Evolutionary conservation across 2,113 vertebrate genomes (phyloP).

Genomic region (Otolemur garnettii): DNA sequence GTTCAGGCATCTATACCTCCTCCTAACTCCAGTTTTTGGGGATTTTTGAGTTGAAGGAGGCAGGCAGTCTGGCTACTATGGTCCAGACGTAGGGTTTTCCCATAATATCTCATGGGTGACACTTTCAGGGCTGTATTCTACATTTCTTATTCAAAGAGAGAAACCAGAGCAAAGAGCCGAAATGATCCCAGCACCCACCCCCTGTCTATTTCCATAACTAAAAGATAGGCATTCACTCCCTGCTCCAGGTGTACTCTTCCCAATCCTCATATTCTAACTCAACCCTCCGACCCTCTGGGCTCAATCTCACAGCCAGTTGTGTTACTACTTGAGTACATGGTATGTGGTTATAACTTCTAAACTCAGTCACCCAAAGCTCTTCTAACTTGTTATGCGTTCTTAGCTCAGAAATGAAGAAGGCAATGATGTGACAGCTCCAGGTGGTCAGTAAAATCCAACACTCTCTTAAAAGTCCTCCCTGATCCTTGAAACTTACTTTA

Average conservation of each 20-base stretch:
- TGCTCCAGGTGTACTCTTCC: neutral
- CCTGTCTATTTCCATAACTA: neutral
- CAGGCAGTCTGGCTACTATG: neutral
- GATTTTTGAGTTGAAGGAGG: neutral
- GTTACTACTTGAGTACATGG: neutral
- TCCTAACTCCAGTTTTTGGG: neutral
- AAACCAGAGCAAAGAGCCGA: neutral
- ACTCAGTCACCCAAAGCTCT: neutral
- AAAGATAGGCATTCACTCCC: neutral
- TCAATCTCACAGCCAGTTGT: neutral
- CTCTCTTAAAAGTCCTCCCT: neutral
- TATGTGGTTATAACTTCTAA: neutral
- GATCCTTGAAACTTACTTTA: neutral
- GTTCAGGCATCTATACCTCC: neutral
- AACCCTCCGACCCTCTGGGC: neutral
- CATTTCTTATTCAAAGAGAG: conserved; percentile 31
- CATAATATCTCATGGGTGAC: neutral
- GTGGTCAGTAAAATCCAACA: neutral
- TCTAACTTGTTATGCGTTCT: neutral
- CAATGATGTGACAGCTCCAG: neutral
- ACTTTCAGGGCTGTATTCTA: neutral
- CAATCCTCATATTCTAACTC: neutral
- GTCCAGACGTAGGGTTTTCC: neutral
- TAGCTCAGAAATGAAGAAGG: conserved; percentile 10
- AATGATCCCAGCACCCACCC: neutral